Base-by-base conservation (phyloP, 2,888 invertebrate species). In the Drosophila vallismaia region DNA sequence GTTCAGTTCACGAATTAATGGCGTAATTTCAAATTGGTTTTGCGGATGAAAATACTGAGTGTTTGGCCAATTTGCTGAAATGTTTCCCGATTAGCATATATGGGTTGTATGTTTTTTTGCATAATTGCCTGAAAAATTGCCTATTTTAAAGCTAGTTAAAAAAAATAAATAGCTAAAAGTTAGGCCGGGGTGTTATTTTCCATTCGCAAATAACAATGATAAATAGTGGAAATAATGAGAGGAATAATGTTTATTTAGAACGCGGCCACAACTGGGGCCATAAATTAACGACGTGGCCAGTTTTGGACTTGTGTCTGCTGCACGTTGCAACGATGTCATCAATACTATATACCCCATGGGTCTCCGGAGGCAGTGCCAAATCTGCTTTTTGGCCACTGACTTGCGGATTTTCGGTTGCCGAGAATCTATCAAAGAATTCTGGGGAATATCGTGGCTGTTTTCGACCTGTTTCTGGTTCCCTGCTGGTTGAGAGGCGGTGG, bases 1-100 rank as follows among this genome's bases (percentile, higher is more conserved):
- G 40, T 69, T 60, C 38, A 60, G 53, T 84, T 81, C 52, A 76
- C 72, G 79, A 79, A 85, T 85, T 79, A 79, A 77, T 77, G 70
- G 85, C 82, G 79, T 76, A 71, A 85, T 82, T 82, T 69, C 46
- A 77, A 84, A 75, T 75, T 54, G 69, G 46, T 59, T 53, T 58
- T 54, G 52, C 56, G 40, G 46, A 14, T 29, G 60, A 57, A 57
- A 52, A 28, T 55, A 70, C 71, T 71, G 72, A 81, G 77, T 79
- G 77, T 62, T 69, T 62, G 49, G 44, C 51, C 63, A 62, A 75
- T 70, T 70, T 44, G 44, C 38, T 46, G 14, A 48, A 59, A 45
- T 45, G 45, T 45, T 55, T 45, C 48, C 51, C 60, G 45, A 73
- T 75, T 68, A 33, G 24, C 49, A 38, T 28, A 53, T 19, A n/a